Evolutionary conservation across 2,888 invertebrate genomes (phyloP).

Genomic region (Cheilosia urbana): DNA sequence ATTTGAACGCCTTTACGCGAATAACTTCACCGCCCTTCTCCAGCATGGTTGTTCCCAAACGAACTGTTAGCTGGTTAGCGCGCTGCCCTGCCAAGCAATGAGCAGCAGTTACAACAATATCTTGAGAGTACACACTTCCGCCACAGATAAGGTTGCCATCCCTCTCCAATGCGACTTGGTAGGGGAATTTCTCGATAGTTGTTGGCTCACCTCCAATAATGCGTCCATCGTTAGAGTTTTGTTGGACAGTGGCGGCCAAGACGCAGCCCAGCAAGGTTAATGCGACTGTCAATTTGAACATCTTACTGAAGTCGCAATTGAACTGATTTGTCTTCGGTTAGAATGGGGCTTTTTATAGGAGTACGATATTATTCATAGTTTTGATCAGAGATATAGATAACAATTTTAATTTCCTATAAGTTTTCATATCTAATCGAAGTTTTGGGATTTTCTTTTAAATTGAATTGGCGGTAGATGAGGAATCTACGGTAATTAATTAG

Average conservation of each 20-base stretch:
- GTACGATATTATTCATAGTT: not conserved
- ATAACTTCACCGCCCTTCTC: constrained; percentile 82
- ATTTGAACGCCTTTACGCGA: constrained; percentile 79
- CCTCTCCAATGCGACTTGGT: constrained; percentile 84
- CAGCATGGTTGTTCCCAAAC: constrained; percentile 81
- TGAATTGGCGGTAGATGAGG: not conserved
- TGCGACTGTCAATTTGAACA: constrained; percentile 72
- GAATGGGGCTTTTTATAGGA: constrained; percentile 32
- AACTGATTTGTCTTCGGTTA: constrained; percentile 19
- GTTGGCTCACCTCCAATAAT: constrained; percentile 84
- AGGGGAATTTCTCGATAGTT: constrained; percentile 83
- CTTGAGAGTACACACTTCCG: constrained; percentile 82
- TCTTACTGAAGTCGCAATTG: constrained; percentile 40
- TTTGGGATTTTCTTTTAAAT: not conserved
- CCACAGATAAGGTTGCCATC: constrained; percentile 83
- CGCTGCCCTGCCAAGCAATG: constrained; percentile 81
- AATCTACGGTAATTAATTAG: not conserved
- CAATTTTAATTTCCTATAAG: too few relatives aligned
- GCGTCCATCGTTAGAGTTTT: constrained; percentile 78
- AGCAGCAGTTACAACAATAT: constrained; percentile 83
- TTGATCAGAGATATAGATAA: not conserved
- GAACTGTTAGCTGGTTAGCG: constrained; percentile 78
- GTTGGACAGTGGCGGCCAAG: constrained; percentile 65
- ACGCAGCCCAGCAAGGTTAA: constrained; percentile 74
- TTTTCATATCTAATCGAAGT: not conserved